Evolutionary conservation across 1,140 invertebrate genomes (phyloP).

Genomic region (Steinernema khuongi): DNA sequence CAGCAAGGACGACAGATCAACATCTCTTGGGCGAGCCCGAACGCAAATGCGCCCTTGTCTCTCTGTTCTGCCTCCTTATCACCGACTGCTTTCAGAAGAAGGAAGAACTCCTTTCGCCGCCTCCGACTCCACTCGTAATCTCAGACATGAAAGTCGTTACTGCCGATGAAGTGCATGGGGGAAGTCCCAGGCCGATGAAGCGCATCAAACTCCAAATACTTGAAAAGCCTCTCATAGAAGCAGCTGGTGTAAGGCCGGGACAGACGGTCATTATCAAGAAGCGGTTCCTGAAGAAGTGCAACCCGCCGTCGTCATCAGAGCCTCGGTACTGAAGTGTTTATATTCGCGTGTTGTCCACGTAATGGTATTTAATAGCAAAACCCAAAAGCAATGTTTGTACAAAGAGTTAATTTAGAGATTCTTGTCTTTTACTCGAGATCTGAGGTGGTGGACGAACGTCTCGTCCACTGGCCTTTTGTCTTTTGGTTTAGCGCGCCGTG

Average conservation of each 20-base stretch:
- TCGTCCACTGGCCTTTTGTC: background rate
- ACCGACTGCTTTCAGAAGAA: background rate
- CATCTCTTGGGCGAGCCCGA: no score
- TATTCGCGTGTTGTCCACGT: background rate
- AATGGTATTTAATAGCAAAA: background rate
- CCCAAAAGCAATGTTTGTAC: background rate
- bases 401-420: background rate
- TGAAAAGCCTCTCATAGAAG: background rate
- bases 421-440: background rate
- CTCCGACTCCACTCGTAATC: background rate
- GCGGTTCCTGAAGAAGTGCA: background rate
- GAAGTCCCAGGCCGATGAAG: background rate
- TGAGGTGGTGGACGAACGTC: background rate
- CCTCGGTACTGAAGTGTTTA: background rate
- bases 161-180: background rate
- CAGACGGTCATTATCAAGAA: constrained; percentile 1
- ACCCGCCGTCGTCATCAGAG: background rate
- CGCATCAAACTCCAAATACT: background rate
- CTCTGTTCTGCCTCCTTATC: no score
- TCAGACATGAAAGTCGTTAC: background rate
- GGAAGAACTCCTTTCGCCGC: background rate
- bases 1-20: no score
- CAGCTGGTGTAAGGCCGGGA: background rate
- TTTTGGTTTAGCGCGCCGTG: background rate
- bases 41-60: no score